Conservation (phyloP, 1,140 invertebrate genomes). For the Diplogasteroides magnus region DNA sequence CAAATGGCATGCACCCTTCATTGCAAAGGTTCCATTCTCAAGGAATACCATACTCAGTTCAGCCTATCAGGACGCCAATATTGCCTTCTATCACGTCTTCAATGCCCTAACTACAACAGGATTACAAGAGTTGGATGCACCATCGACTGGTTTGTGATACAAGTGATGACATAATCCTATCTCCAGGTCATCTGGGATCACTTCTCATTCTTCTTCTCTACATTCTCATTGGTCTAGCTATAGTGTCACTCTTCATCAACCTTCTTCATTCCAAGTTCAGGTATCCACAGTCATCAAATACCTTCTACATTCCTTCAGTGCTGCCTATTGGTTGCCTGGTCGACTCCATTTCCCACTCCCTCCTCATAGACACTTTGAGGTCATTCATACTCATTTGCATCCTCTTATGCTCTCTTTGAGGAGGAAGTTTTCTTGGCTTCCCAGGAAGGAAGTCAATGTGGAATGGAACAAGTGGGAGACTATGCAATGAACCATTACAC, state of each 20-base stretch:
- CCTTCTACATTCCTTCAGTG: not conserved
- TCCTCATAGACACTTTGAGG: too few species aligned
- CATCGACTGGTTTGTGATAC: too few species aligned
- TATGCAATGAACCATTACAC: not conserved
- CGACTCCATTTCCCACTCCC: too few species aligned
- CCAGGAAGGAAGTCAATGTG: not conserved
- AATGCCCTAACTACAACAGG: conserved; percentile 16
- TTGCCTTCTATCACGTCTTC: conserved; percentile 17
- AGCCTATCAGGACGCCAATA: conserved; percentile 1
- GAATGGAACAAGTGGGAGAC: not conserved
- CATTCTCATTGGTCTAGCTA: not conserved
- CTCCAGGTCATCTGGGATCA: too few species aligned
- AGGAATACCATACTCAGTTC: too few species aligned
- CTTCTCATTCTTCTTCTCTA: not conserved
- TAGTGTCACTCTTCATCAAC: not conserved
- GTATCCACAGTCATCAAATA: not conserved
- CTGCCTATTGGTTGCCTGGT: not conserved
- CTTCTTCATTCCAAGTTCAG: not conserved
- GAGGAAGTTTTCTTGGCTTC: not conserved
- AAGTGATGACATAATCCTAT: too few species aligned
- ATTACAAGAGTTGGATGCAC: conserved; percentile 8
- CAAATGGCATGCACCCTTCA: not conserved
- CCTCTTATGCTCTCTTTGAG: too few species aligned
- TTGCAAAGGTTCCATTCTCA: too few species aligned
- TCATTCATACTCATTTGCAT: too few species aligned